These are phyloP conservation scores for Melozone crissalis DNA, from an alignment of 2,113 vertebrate genomes.

Conservation along the genomic window DNA sequence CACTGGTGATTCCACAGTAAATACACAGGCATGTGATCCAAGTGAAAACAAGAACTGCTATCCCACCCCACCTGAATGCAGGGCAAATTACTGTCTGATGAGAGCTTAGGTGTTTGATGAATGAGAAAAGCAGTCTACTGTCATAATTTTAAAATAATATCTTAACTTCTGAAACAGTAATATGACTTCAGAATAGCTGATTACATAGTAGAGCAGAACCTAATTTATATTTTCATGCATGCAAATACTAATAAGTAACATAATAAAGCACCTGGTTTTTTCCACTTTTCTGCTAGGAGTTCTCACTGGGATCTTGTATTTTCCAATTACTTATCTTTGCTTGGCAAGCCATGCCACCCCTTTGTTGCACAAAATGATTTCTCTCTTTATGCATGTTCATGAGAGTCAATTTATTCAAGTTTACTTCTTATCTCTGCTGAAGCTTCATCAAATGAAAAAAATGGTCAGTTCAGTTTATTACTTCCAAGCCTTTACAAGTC, in stretches of 20 bases:
- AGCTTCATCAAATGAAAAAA: slow-evolving; percentile 10
- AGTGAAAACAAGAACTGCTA: slow-evolving; percentile 7
- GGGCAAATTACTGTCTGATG: neutral
- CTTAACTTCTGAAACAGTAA: neutral
- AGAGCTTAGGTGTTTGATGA: neutral
- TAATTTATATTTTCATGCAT: neutral
- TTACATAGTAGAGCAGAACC: neutral
- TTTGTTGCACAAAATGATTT: slow-evolving; percentile 38
- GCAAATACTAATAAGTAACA: neutral
- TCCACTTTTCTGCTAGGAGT: slow-evolving; percentile 14
- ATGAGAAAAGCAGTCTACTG: neutral
- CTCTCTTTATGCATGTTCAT: neutral
- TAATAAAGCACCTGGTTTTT: neutral
- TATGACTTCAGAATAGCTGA: neutral
- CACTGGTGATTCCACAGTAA: neutral
- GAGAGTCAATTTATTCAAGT: neutral
- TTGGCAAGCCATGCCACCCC: neutral
- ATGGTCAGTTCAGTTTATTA: neutral
- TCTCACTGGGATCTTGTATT: slow-evolving; percentile 12
- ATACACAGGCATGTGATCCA: neutral
- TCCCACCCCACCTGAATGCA: neutral
- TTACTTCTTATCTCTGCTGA: slow-evolving; percentile 35
- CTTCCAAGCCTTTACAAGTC: slow-evolving; percentile 10
- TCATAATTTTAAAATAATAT: neutral
- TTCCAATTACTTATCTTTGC: slow-evolving; percentile 33